Evolutionary conservation across 2,113 vertebrate genomes (phyloP).

Genomic region (Pedetes capensis): DNA sequence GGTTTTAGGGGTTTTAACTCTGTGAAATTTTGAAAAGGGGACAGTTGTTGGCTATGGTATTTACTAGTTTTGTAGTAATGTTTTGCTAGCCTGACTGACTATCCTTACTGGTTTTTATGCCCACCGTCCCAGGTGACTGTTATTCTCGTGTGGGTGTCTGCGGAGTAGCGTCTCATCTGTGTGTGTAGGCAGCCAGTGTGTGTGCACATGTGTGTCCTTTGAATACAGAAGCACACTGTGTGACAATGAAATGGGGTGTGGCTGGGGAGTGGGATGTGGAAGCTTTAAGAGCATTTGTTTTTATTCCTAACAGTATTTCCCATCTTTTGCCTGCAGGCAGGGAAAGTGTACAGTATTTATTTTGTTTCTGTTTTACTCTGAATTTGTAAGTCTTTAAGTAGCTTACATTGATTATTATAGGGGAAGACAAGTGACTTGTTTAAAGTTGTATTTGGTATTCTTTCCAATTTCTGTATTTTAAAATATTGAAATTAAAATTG

Average conservation of each 20-base stretch:
- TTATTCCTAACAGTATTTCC: conserved; percentile 87
- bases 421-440: conserved; percentile 85
- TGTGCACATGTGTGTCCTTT: conserved; percentile 75
- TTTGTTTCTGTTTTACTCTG: conserved; percentile 85
- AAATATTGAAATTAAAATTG: conserved; percentile 89
- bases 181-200: conserved; percentile 74
- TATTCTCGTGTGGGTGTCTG: conserved; percentile 78
- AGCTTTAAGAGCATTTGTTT: conserved; percentile 86
- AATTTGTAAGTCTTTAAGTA: conserved; percentile 88
- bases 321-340: conserved; percentile 90
- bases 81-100: conserved; percentile 85
- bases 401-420: conserved; percentile 84
- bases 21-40: conserved; percentile 75
- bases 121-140: conserved; percentile 77
- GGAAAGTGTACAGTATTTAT: conserved; percentile 91
- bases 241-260: conserved; percentile 76
- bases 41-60: conserved; percentile 85
- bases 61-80: conserved; percentile 87
- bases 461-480: conserved; percentile 87
- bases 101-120: conserved; percentile 81
- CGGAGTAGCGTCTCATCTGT: conserved; percentile 79
- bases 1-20: conserved; percentile 70
- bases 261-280: conserved; percentile 86
- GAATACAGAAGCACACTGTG: conserved; percentile 83
- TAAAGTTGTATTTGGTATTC: conserved; percentile 88